Evolutionary conservation across 2,113 vertebrate genomes (phyloP).

Genomic region (Labeo rohita): DNA sequence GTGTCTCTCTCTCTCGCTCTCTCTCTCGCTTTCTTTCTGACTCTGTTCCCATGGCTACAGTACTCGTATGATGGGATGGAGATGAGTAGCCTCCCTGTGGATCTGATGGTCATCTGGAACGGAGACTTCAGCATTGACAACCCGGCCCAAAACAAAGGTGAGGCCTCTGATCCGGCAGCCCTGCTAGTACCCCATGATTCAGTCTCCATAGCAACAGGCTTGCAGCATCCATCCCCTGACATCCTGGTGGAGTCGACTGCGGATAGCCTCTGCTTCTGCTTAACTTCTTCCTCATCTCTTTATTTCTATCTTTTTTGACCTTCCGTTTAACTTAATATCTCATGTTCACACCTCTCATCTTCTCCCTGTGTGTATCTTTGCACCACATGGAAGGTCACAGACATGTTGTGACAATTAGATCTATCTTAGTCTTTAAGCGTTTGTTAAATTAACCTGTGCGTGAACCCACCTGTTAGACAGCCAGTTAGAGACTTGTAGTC

Average conservation of each 20-base stretch:
- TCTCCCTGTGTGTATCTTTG: neutral
- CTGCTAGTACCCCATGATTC: slow-evolving; percentile 67
- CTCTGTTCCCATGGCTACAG: slow-evolving; percentile 69
- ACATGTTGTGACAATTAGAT: neutral
- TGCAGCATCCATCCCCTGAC: slow-evolving; percentile 58
- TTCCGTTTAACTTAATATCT: slow-evolving; percentile 9
- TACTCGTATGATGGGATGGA: slow-evolving; percentile 97
- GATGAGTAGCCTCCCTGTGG: slow-evolving; percentile 95
- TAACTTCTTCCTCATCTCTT: slow-evolving; percentile 52
- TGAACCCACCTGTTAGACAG: slow-evolving; percentile 40
- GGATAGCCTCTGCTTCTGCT: slow-evolving; percentile 54
- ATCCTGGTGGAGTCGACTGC: slow-evolving; percentile 53
- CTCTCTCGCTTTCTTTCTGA: slow-evolving; percentile 24
- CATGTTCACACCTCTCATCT: neutral
- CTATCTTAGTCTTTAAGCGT: slow-evolving; percentile 7
- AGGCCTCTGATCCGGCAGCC: slow-evolving; percentile 55
- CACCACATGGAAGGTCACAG: neutral
- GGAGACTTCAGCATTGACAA: slow-evolving; percentile 99
- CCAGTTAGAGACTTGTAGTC: neutral
- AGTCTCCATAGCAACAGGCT: slow-evolving; percentile 76
- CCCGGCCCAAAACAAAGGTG: slow-evolving; percentile 97
- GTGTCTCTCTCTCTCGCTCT: slow-evolving; percentile 29
- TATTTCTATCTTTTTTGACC: slow-evolving; percentile 30
- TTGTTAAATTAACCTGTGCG: neutral
- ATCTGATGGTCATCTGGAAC: slow-evolving; percentile 97